Evolutionary conservation across 2,888 invertebrate genomes (phyloP), one percentile per base, ranked within the genome.

Genomic region (Podotricha telesiphe): DNA sequence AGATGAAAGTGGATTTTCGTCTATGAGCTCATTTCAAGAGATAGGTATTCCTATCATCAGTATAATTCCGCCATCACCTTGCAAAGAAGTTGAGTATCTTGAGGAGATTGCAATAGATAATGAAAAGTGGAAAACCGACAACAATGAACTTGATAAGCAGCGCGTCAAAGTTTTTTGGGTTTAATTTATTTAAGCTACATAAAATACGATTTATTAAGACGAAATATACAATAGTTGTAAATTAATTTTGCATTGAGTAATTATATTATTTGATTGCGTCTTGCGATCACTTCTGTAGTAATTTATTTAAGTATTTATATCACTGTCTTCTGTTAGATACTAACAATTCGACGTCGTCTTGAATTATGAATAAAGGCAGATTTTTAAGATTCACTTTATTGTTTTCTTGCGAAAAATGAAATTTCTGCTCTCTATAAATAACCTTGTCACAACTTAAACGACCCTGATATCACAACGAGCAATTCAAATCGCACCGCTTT

Each of bases 1-100:
- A 83, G 96, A 97, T 78, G 97, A 97, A 85, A 97, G 97, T 81
- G 97, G 97, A 37, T 97, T 97, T 86, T 96, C 96, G 15, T 97
- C 97, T 10, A 96, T 97, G 94, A 96, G 95, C 84, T 97, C 97
- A 8, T 97, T 96, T 82, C 96, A 97, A 87, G 97, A 97, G 81
- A 95, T 96, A 58, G 96, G 96, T 13, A 90, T 96, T 78, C 96
- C 96, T 17, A 89, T 93, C 62, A 93, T 93, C 82, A 91, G 88
- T 73, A 88, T 91, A 67, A 91, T 91, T 79, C 92, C 92, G 75
- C 91, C 92, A 69, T 90, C 92, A 22, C 92, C 92, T 15, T 86
- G 88, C 68, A 89, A 91, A 76, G 90, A 91, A 78, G 82, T 89
- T n/a, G 82, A 78, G 13, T 90, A 83, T 71, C 79, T 86, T 69